These are phyloP conservation scores for Cryptoleucopteryx plumbea DNA, from an alignment of 2,113 vertebrate genomes.

Conservation along the genomic window DNA sequence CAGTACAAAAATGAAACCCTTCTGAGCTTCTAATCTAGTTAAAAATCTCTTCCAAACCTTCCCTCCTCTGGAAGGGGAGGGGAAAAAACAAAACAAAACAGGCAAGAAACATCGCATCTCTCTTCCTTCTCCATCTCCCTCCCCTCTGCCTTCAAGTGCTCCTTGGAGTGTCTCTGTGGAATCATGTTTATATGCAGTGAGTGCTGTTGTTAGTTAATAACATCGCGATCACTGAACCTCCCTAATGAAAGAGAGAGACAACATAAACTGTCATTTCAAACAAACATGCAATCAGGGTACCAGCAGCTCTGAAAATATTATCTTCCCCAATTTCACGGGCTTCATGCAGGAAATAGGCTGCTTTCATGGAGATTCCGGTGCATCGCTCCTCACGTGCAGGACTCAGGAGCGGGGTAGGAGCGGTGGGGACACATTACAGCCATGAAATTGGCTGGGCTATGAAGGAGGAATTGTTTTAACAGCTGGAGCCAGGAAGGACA, in stretches of 20 bases:
- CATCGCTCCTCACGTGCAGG: not conserved
- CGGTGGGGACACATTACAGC: conserved; percentile 47
- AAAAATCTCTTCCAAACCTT: conserved; percentile 1
- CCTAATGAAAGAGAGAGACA: conserved; percentile 75
- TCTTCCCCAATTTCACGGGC: conserved; percentile 73
- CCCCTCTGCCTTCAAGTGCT: conserved; percentile 69
- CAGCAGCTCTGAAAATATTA: conserved; percentile 62
- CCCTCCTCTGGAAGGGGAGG: not conserved
- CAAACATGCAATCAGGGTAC: conserved; percentile 75
- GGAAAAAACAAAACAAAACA: not conserved
- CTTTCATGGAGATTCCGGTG: conserved; percentile 47
- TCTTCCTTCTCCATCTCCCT: conserved; percentile 8
- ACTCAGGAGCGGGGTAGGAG: not conserved
- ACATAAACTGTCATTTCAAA: conserved; percentile 76
- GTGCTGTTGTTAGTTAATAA: conserved; percentile 76
- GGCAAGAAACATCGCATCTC: not conserved
- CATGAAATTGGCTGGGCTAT: conserved; percentile 64
- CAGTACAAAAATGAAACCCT: not conserved
- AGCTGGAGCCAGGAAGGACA: conserved; percentile 73
- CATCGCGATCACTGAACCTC: conserved; percentile 68
- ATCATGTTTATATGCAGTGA: conserved; percentile 74
- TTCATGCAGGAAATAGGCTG: conserved; percentile 57
- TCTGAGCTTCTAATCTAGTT: not conserved
- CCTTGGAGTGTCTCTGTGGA: conserved; percentile 67
- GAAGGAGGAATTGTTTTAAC: conserved; percentile 74